Conservation (phyloP, 1,140 invertebrate genomes). For the Zaprionus lachaisei region DNA sequence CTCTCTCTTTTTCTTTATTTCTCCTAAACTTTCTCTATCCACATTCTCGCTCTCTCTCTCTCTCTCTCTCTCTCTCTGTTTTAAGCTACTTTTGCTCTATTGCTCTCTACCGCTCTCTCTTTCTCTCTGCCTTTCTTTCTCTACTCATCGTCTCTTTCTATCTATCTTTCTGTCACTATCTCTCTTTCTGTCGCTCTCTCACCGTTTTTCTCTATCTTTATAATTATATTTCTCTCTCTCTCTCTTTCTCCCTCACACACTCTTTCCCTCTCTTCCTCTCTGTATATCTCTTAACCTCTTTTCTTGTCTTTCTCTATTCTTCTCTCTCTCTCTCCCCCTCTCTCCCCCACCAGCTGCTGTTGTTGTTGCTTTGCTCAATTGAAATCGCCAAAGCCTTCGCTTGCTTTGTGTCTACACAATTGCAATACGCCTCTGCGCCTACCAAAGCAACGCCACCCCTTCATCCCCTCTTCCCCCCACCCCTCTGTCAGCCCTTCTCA, state of each 20-base stretch:
- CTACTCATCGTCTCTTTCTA: not conserved
- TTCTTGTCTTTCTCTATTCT: not conserved
- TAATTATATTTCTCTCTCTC: no score
- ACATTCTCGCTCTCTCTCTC: not conserved
- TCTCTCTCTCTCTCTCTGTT: not conserved
- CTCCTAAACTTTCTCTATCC: no score
- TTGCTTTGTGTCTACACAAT: constrained; percentile 26
- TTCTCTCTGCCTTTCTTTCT: not conserved
- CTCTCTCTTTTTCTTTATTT: no score
- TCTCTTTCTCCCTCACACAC: not conserved
- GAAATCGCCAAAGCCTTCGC: constrained; percentile 12
- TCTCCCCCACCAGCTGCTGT: constrained; percentile 3
- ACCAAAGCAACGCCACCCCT: not conserved
- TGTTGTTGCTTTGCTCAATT: constrained; percentile 13
- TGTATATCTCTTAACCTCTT: not conserved
- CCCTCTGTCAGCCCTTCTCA: not conserved
- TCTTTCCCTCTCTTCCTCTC: not conserved
- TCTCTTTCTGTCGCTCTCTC: not conserved
- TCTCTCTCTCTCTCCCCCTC: not conserved
- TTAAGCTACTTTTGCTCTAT: not conserved
- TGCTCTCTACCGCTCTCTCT: no score
- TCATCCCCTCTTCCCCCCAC: not conserved
- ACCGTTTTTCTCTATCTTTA: no score
- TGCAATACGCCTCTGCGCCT: constrained; percentile 23
- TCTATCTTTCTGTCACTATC: not conserved